Evolutionary conservation across 2,888 invertebrate genomes (phyloP), one percentile per base, ranked within the genome.

Genomic region (Ormyrus pomaceus): DNA sequence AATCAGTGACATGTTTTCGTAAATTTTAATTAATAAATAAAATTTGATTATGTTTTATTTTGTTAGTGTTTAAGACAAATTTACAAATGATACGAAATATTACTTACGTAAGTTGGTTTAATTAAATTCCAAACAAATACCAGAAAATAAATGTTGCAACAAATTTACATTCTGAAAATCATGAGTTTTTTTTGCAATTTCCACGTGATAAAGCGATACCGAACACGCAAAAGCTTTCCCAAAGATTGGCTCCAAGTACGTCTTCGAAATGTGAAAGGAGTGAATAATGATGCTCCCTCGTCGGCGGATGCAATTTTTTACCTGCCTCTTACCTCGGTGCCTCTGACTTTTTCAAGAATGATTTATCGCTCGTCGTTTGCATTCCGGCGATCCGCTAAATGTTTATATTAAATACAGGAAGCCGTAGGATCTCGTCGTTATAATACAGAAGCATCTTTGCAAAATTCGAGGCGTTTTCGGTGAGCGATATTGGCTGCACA

Each of bases 301-400:
- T 45, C 9, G 48, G 13, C 1, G 50, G n/a, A 65, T 65, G 51
- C 13, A 65, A 11, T 59, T 59, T 59, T 58, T 58, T 58, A 58
- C n/a, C n/a, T 46, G 10, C 46, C 46, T 9, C n/a, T 59, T 59
- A 59, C 34, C 7, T 48, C 6, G 9, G 7, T 34, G 51, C 34
- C 51, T 51, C 7, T 50, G 48, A 51, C 59, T 69, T 69, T 55
- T 34, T 34, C 45, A 59, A 45, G 34, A 11, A 11, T 59, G 70
- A 71, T 71, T 71, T 50, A 71, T 71, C 11, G 13, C 48, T 13
- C 56, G 46, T 50, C 50, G 59, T 71, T 70, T 71, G 59, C 70
- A 71, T 71, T 59, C 50, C 58, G 50, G 34, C 59, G 59, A 58
- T 70, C 19, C n/a, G n/a, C 6, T 55, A n/a, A 68, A 68, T 68